Evolutionary conservation across 2,888 invertebrate genomes (phyloP).

Genomic region (Apodemia zela): DNA sequence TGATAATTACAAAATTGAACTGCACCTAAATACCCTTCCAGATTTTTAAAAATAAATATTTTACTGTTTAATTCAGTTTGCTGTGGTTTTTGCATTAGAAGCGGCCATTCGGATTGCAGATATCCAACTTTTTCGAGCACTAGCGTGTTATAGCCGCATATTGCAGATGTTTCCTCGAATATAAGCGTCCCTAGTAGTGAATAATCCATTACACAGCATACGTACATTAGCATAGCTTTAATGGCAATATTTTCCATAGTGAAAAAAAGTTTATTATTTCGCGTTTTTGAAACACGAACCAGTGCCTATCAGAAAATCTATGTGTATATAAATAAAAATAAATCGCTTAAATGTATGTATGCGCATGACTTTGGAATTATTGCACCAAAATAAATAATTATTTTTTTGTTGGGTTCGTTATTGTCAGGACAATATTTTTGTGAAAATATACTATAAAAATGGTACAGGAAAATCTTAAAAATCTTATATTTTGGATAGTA

Average conservation of each 20-base stretch:
- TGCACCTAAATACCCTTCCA: not conserved
- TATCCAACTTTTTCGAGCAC: conserved; percentile 21
- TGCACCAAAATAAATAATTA: too few relatives aligned
- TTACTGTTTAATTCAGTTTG: conserved; percentile 8
- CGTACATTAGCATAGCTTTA: conserved; percentile 19
- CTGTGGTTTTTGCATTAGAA: conserved; percentile 14
- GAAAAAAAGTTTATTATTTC: too few relatives aligned
- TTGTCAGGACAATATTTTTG: too few relatives aligned
- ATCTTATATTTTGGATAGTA: too few relatives aligned
- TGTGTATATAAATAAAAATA: too few relatives aligned
- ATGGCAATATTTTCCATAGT: conserved; percentile 4
- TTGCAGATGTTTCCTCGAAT: conserved; percentile 21
- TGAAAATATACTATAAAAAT: too few relatives aligned
- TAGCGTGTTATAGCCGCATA: conserved; percentile 22
- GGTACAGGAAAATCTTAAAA: too few relatives aligned
- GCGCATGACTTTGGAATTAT: too few relatives aligned
- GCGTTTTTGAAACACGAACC: too few relatives aligned
- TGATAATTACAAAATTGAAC: not conserved
- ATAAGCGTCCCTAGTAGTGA: conserved; percentile 18
- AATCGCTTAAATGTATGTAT: too few relatives aligned
- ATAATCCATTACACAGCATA: conserved; percentile 21
- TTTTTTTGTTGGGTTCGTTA: too few relatives aligned
- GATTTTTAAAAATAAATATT: not conserved
- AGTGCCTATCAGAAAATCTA: too few relatives aligned
- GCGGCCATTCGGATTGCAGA: conserved; percentile 13